phyloP scores from a whole-genome alignment of 2,888 invertebrate genomes.

The Pediacus dermestoides region DNA sequence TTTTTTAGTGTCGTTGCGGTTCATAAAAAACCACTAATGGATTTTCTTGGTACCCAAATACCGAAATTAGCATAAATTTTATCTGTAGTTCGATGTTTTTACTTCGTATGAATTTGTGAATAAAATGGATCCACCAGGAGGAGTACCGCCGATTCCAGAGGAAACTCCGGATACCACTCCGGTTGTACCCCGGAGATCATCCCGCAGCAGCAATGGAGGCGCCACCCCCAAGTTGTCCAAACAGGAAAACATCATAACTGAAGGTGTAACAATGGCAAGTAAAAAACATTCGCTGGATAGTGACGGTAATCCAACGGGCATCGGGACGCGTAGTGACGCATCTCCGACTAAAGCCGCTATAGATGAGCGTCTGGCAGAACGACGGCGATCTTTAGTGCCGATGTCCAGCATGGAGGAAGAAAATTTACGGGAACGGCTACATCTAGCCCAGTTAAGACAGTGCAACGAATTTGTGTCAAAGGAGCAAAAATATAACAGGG shows the following conservation, averaged over 20 bases:
- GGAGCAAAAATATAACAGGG: constrained; percentile 62
- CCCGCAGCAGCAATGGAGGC: no score
- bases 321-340: constrained; percentile 26
- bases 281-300: constrained; percentile 16
- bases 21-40: no score
- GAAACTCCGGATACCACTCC: constrained; percentile 9
- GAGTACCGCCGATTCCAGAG: constrained; percentile 14
- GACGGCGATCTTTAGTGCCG: constrained; percentile 39
- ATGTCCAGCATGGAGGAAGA: constrained; percentile 72
- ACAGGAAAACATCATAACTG: constrained; percentile 17
- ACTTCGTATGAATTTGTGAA: no score
- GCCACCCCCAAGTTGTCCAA: constrained; percentile 15
- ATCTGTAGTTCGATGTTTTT: no score
- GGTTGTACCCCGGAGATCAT: constrained; percentile 7
- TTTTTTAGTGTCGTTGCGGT: no score
- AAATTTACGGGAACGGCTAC: constrained; percentile 60
- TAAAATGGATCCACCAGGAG: constrained; percentile 6
- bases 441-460: constrained; percentile 60
- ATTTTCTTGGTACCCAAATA: no score
- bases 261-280: constrained; percentile 12
- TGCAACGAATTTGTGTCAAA: constrained; percentile 63
- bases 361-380: constrained; percentile 34
- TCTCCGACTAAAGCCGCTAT: constrained; percentile 23
- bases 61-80: no score
- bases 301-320: constrained; percentile 15